Evolutionary conservation across 2,113 vertebrate genomes (phyloP), one percentile per base, ranked within the genome.

Genomic region (Pseudopipra pipra): DNA sequence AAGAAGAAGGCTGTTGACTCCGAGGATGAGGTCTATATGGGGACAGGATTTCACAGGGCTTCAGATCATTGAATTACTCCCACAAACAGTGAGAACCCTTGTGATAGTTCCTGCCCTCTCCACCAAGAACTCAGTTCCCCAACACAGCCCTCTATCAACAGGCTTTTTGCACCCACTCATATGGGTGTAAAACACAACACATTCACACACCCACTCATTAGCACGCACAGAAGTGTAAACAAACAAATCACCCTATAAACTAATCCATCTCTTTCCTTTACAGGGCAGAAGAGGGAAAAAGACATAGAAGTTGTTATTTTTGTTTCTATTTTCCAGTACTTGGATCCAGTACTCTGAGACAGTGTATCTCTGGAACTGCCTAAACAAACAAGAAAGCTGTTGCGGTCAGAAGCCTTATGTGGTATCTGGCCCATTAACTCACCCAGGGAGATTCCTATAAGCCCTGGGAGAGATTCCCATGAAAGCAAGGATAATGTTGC

Each of bases 1-100:
- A 70, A 21, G 17, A 85, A 83, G 46, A 28, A 55, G 85, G 27
- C 9, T 6, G 11, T 31, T 75, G 58, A 31, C 25, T 80, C 55
- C 0, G 0, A 82, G n/a, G 41, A 18, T n/a, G 37, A 39, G 47
- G 25, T 35, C 43, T 58, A 49, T 62, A 14, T 39, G 16, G 44
- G 75, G 56, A 54, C 31, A 72, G 17, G 37, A 72, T 80, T 84
- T 71, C 2, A 0, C 30, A 21, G 43, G 22, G 52, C 18, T 85
- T 75, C 8, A 4, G 55, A 35, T n/a, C 37, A 22, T 1, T 59
- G 20, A 43, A 8, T 72, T 62, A 33, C 20, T 81, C 41, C 15
- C 30, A 78, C 44, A 24, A 67, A 22, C 2, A 81, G 11, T 44
- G 58, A 78, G 9, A 71, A 52, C 6, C 9, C 3, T 24, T 2